Conservation (phyloP, 2,888 invertebrate genomes). For the Drosophila setosimentum region DNA sequence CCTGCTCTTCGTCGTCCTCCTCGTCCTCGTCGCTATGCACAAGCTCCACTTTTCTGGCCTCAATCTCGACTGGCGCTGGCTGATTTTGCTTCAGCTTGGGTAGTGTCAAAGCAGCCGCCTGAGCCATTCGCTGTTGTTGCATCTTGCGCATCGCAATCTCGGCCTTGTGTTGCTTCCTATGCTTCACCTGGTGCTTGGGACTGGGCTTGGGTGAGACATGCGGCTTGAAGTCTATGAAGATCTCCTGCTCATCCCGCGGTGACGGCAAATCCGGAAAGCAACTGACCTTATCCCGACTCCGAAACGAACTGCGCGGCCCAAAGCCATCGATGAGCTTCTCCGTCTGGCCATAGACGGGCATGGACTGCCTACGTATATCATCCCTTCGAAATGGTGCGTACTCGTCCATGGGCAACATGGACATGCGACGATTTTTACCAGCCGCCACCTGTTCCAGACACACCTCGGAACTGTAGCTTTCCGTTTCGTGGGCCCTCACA, state of each 20-base stretch:
- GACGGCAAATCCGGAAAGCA: conserved; percentile 49
- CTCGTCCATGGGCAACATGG: conserved; percentile 72
- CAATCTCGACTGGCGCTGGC: conserved; percentile 52
- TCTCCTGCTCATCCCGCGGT: conserved; percentile 89
- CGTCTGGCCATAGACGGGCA: conserved; percentile 80
- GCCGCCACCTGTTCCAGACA: conserved; percentile 49
- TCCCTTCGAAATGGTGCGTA: conserved; percentile 78
- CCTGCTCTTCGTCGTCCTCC: conserved; percentile 26
- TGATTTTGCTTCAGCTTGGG: conserved; percentile 61
- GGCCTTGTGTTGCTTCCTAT: conserved; percentile 90
- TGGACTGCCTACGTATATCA: conserved; percentile 80
- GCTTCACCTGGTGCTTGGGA: conserved; percentile 86
- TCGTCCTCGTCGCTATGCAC: conserved; percentile 63
- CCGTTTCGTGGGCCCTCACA: conserved; percentile 62
- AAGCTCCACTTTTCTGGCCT: conserved; percentile 60
- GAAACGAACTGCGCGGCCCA: conserved; percentile 71
- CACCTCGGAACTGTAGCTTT: conserved; percentile 70
- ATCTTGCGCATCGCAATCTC: conserved; percentile 85
- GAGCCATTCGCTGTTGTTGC: conserved; percentile 86
- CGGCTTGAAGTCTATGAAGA: conserved; percentile 95
- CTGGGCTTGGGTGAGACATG: conserved; percentile 89
- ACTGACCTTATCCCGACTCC: conserved; percentile 69
- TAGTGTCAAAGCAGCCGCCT: conserved; percentile 68
- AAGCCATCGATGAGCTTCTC: conserved; percentile 81
- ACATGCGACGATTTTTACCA: conserved; percentile 70